Percentiles rank a stretch among this genome's conserved stretches.
Conservation (phyloP, 2,113 vertebrate genomes). For the Sorex araneus region DNA sequence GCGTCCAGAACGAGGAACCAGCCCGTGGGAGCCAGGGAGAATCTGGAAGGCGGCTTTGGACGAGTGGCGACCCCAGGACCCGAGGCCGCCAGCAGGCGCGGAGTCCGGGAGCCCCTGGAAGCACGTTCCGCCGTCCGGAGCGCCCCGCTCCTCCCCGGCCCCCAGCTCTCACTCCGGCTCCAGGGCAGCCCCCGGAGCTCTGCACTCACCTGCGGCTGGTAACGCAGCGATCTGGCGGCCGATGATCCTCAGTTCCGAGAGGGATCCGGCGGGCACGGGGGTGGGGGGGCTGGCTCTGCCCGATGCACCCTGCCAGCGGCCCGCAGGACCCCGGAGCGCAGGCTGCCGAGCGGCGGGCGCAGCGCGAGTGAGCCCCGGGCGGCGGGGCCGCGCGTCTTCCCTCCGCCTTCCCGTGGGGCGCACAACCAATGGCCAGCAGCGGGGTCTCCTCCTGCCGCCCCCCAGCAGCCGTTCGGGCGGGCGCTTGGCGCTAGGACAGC, state of each 20-base stretch:
- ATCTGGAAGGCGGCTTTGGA: not conserved
- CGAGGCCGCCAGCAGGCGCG: not conserved
- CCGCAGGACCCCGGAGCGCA: not conserved
- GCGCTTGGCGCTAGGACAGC: not conserved
- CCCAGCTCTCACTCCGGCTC: not conserved
- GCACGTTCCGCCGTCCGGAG: not conserved
- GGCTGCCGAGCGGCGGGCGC: not conserved
- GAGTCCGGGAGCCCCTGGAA: not conserved
- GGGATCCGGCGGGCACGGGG: not conserved
- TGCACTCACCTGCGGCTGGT: slow-evolving; percentile 51
- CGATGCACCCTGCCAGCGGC: not conserved
- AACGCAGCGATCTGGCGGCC: not conserved
- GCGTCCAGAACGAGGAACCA: not conserved
- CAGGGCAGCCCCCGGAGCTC: not conserved
- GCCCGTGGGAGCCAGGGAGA: not conserved
- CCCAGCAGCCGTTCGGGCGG: not conserved
- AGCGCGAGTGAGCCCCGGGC: not conserved
- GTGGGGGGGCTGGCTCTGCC: not conserved
- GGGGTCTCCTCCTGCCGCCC: slow-evolving; percentile 40
- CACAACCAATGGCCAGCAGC: slow-evolving; percentile 66
- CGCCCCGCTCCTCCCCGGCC: not conserved
- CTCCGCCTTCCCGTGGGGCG: slow-evolving; percentile 41
- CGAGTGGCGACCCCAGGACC: not conserved
- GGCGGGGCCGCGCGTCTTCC: not conserved
- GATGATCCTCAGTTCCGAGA: not conserved